Conservation (phyloP, 2,113 vertebrate species). For the Miniopterus natalensis region DNA sequence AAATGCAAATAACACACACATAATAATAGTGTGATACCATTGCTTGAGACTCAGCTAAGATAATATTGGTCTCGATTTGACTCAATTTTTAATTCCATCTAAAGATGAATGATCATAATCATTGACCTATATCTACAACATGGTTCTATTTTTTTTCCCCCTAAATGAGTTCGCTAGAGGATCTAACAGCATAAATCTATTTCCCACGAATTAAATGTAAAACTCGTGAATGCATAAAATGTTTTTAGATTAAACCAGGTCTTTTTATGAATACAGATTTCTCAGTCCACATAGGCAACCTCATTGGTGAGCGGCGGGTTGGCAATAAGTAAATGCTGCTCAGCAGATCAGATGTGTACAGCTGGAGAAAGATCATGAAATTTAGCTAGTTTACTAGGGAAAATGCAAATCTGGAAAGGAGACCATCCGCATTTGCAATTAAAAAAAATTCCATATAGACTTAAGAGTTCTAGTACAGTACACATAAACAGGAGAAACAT, state of each 20-base stretch:
- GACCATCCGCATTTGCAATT: constrained; percentile 44
- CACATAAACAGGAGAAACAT: constrained; percentile 45
- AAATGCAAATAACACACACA: constrained; percentile 22
- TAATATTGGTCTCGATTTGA: constrained; percentile 55
- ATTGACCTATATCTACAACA: constrained; percentile 54
- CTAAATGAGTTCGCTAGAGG: constrained; percentile 56
- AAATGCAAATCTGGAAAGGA: constrained; percentile 72
- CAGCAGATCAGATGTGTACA: constrained; percentile 81
- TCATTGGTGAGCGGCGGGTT: constrained; percentile 75
- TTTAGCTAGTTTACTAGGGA: constrained; percentile 73
- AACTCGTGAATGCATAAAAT: neutral
- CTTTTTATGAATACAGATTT: constrained; percentile 68
- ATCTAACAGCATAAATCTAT: constrained; percentile 63
- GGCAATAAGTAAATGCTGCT: constrained; percentile 82
- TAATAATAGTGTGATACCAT: neutral
- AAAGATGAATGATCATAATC: constrained; percentile 70
- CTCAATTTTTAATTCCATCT: constrained; percentile 59
- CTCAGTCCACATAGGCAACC: constrained; percentile 62
- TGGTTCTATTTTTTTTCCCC: constrained; percentile 33
- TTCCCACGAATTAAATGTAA: constrained; percentile 60
- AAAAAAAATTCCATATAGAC: constrained; percentile 40
- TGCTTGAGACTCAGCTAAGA: constrained; percentile 57
- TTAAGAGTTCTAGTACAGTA: constrained; percentile 15
- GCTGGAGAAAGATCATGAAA: constrained; percentile 81
- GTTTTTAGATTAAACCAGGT: constrained; percentile 71